Base-by-base conservation (phyloP, 2,888 invertebrate genomes). In the Spisula subtruncata region DNA sequence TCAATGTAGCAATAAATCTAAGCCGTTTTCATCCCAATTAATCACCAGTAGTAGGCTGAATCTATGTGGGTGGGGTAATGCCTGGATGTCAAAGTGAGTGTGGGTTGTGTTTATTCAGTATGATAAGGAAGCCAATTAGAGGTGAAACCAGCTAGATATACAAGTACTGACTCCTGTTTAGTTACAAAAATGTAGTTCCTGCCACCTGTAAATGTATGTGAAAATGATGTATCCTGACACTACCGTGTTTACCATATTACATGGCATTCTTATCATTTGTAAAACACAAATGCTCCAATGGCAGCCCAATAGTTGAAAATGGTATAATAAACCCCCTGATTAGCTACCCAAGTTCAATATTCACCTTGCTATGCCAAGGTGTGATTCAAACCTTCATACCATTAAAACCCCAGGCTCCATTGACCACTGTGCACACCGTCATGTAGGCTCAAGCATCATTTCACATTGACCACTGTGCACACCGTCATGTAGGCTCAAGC, bases 121-220 rank as follows among this genome's bases (percentile, higher is more conserved):
- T 71, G 87, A 87, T 87, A 87, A 87, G 87, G 54, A n/a, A 60
- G 66, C 82, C 87, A 87, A 87, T 87, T 82, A 87, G 87, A 87
- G 87, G 32, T 8, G 75, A 41, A 87, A 66, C 54, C 56, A 85
- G 80, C 35, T 20, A 56, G 85, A 35, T 54, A 41, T 80, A 85
- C 85, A 85, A 80, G 85, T 18, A 85, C 79, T 80, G 75, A 46
- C 79, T 79, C 56, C 79, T 85, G 85, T 85, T 84, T 84, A 75
- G 84, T 84, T 48, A 71, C 25, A 56, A 84, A 46, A 32, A 46
- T 48, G 75, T 51, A 71, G 29, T 25, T n/a, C 75, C 20, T 75
- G 51, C 84, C 84, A 84, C 84, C 84, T 84, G 84, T 75, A 84
- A 51, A 25, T 75, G 46, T 32, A 71, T 84, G 75, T 71, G 84